Conservation (phyloP, 2,888 invertebrate genomes). For the Leptinotarsa haldemani region DNA sequence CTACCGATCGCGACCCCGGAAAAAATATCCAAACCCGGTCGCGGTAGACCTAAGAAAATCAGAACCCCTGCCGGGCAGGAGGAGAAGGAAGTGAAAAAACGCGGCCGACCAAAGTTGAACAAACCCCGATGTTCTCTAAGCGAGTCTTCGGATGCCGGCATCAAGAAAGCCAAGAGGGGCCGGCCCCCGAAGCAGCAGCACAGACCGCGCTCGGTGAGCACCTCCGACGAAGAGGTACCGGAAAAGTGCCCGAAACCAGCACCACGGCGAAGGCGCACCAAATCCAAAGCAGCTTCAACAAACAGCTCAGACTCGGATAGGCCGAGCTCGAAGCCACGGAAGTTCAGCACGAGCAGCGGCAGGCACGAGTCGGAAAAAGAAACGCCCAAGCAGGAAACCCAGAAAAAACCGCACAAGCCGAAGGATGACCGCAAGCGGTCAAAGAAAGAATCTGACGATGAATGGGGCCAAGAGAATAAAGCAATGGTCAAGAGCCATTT, state of each 20-base stretch:
- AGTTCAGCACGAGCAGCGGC: slow-evolving; percentile 41
- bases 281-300: slow-evolving; percentile 51
- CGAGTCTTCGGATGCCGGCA: slow-evolving; percentile 52
- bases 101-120: slow-evolving; percentile 48
- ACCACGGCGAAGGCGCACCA: slow-evolving; percentile 55
- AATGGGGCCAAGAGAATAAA: slow-evolving; percentile 60
- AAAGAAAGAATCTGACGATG: slow-evolving; percentile 54
- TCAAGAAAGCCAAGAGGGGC: slow-evolving; percentile 56
- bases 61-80: slow-evolving; percentile 43
- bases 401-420: slow-evolving; percentile 51
- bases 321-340: slow-evolving; percentile 42
- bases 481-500: slow-evolving; percentile 57
- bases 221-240: slow-evolving; percentile 62
- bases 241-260: slow-evolving; percentile 55
- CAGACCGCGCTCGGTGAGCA: slow-evolving; percentile 54
- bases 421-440: slow-evolving; percentile 49
- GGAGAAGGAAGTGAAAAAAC: slow-evolving; percentile 49
- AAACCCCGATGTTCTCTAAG: slow-evolving; percentile 52
- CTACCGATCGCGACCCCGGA: slow-evolving; percentile 48
- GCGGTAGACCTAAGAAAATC: slow-evolving; percentile 49
- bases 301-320: slow-evolving; percentile 55
- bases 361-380: slow-evolving; percentile 51
- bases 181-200: slow-evolving; percentile 57
- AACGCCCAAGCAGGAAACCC: slow-evolving; percentile 43
- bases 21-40: slow-evolving; percentile 43